A percentile compares a stretch with the other conserved stretches of the same genome.
Evolutionary conservation across 1,140 invertebrate species (phyloP).

Genomic region (Manduca sexta): DNA sequence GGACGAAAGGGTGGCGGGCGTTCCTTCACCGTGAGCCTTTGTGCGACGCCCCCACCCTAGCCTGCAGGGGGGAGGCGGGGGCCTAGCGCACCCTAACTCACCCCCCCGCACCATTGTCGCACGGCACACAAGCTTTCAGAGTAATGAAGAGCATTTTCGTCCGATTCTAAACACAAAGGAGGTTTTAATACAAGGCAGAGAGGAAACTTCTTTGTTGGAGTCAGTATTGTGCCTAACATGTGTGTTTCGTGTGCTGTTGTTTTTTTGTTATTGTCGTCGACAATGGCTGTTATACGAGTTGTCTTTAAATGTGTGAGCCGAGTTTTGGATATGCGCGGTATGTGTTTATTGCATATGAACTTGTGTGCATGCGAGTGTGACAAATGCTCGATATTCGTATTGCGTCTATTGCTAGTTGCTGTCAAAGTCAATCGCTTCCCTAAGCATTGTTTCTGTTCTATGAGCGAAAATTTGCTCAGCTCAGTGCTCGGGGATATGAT

Average conservation of each 20-base stretch:
- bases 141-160: conserved; percentile 72
- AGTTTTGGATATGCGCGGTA: too few relatives aligned
- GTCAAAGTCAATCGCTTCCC: too few relatives aligned
- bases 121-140: conserved; percentile 68
- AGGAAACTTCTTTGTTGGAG: conserved; percentile 61
- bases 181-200: conserved; percentile 68
- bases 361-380: too few relatives aligned
- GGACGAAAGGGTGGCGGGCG: conserved; percentile 59
- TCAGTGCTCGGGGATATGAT: too few relatives aligned
- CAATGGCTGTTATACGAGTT: too few relatives aligned
- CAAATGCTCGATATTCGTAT: too few relatives aligned
- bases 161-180: conserved; percentile 62
- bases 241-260: conserved; percentile 61
- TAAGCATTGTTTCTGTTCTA: too few relatives aligned
- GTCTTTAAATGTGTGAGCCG: too few relatives aligned
- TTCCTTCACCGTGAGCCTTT: conserved; percentile 53
- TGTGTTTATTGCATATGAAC: too few relatives aligned
- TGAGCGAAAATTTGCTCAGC: too few relatives aligned
- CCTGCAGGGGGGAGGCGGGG: conserved; percentile 5
- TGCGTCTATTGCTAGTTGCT: too few relatives aligned
- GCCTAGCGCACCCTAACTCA: not conserved
- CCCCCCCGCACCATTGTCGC: conserved; percentile 45
- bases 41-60: conserved; percentile 28
- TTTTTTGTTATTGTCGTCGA: conserved; percentile 28
- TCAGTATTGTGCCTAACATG: conserved; percentile 52